These are phyloP conservation scores for Metopia argyrocephala DNA, from an alignment of 2,888 invertebrate species.

Conservation along the genomic window DNA sequence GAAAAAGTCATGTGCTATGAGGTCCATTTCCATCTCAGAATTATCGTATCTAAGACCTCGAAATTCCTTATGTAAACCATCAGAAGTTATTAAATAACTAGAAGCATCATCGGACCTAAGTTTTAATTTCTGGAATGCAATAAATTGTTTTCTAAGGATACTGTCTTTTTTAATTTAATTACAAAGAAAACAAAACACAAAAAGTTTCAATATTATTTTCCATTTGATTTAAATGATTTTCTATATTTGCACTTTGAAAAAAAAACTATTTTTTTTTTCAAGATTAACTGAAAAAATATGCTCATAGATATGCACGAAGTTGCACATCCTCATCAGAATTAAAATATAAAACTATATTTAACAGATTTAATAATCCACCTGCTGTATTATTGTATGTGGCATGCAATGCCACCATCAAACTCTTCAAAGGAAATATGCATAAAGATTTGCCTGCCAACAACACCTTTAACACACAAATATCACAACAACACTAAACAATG, in stretches of 20 bases:
- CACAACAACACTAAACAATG: background rate
- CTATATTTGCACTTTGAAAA: constrained; percentile 7
- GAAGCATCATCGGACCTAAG: too few species aligned
- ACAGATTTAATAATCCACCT: constrained; percentile 57
- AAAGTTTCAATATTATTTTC: constrained; percentile 7
- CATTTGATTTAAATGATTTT: constrained; percentile 38
- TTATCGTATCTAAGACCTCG: too few species aligned
- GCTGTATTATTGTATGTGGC: constrained; percentile 58
- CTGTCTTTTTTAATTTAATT: background rate
- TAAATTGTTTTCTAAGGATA: background rate
- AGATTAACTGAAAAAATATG: background rate
- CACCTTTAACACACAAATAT: background rate
- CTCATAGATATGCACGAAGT: background rate
- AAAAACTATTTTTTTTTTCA: background rate
- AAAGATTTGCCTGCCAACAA: constrained; percentile 30
- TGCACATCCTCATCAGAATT: background rate
- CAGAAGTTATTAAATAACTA: too few species aligned
- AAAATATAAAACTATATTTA: background rate
- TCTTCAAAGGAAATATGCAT: constrained; percentile 39
- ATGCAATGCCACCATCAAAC: constrained; percentile 66
- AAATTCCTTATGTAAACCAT: too few species aligned
- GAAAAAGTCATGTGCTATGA: too few species aligned
- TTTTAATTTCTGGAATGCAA: too few species aligned
- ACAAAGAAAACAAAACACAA: background rate
- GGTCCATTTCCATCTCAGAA: too few species aligned